A percentile compares a stretch with the other conserved stretches of the same genome.
Conservation (phyloP, 2,888 invertebrate genomes). For the Philhelius pedissequus region DNA sequence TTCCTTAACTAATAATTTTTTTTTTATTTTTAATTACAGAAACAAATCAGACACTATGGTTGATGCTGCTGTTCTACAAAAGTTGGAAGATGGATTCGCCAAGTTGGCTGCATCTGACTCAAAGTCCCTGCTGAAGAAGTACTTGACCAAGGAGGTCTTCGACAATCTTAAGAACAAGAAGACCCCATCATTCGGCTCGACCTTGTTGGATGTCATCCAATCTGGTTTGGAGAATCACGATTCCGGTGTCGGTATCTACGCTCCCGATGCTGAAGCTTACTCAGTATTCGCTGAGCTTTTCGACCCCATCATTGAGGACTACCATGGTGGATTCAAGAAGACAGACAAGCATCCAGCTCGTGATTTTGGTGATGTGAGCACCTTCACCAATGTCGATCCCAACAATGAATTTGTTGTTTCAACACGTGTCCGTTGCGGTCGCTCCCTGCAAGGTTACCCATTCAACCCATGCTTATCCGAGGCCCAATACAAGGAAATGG, state of each 20-base stretch:
- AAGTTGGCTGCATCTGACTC: constrained; percentile 93
- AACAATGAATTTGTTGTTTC: constrained; percentile 94
- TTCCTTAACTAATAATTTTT: constrained; percentile 28
- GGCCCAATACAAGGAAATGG: constrained; percentile 98
- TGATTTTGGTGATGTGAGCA: constrained; percentile 95
- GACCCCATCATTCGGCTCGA: constrained; percentile 93
- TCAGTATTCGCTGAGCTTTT: constrained; percentile 94
- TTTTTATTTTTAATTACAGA: constrained; percentile 80
- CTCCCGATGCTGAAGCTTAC: constrained; percentile 98
- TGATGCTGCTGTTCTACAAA: constrained; percentile 93
- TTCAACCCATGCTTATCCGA: constrained; percentile 99
- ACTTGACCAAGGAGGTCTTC: constrained; percentile 93
- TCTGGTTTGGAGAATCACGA: constrained; percentile 98
- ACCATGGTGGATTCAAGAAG: constrained; percentile 97
- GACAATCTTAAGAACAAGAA: constrained; percentile 95
- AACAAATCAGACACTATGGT: constrained; percentile 90
- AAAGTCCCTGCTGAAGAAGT: constrained; percentile 97
- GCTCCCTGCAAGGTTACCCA: constrained; percentile 96
- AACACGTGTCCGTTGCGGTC: constrained; percentile 97
- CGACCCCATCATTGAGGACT: constrained; percentile 98
- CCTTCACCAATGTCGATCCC: constrained; percentile 95
- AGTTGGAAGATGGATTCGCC: constrained; percentile 93
- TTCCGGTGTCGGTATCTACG: constrained; percentile 98
- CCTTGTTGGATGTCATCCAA: constrained; percentile 95
- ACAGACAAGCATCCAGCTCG: constrained; percentile 95